Base-by-base conservation (phyloP, 2,888 invertebrate species). In the Nipponacmea schrenckii region DNA sequence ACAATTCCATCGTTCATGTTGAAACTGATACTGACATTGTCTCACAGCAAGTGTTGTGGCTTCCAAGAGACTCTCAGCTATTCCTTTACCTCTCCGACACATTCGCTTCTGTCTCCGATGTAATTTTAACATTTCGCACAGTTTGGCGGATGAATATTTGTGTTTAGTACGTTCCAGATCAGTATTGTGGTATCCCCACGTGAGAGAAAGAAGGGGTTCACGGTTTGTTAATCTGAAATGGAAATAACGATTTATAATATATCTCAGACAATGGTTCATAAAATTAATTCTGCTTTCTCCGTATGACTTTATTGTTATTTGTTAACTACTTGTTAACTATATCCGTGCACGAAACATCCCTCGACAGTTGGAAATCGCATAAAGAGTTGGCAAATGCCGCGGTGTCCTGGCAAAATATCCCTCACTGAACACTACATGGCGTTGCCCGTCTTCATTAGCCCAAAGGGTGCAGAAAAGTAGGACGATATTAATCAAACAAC, bases 1-100 rank as follows among this genome's bases (percentile, higher is more conserved):
- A 89, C 97, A 98, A 90, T 98, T 97, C 97, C 97, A 98, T 84
- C 96, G 91, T 82, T 96, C 92, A 89, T 95, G 93, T 83, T 94
- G 92, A 90, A 98, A 97, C 90, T 97, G 97, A 89, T 95, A 94
- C 87, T 96, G 96, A 89, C 97, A 97, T 89, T 97, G 97, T 72
- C 92, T 91, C 76, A 97, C 94, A n/a, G 97, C 96, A 90, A 94
- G 92, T 88, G 94, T 95, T 83, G 96, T 95, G 45, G 96, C 97
- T 88, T 95, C 94, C 62, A 95, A 93, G 45, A 97, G 93, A 0
- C 96, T 96, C 76, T 93, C 93, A 68, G 97, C 81, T n/a, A 96
- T 94, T n/a, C 96, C 97, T 0, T 94, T 95, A 90, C 97, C 96
- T 86, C 96, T 95, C 68, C 94, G 91, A 48, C 95, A 96, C 74